Evolutionary conservation across 2,113 vertebrate species (phyloP), one percentile per base, ranked within the genome.

Genomic region (Brachypodius melanocephalos): DNA sequence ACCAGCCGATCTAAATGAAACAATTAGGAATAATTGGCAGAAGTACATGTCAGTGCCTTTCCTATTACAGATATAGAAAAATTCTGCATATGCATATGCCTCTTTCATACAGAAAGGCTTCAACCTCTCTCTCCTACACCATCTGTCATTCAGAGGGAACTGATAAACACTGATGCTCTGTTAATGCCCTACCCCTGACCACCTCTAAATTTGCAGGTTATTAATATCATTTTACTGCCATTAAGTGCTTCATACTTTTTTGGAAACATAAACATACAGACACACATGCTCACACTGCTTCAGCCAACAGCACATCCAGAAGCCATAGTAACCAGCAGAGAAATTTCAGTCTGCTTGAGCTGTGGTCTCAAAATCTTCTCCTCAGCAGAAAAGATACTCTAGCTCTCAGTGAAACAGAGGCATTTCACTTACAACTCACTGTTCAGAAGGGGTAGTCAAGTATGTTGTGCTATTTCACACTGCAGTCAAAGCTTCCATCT

Each of bases 251-350:
- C 0, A 1, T 32, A 13, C 25, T 29, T 67, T 78, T 85, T 31
- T 20, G 0, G 32, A 77, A 91, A 80, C 21, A 15, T 42, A 24
- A 72, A 51, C 34, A 15, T 29, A 61, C 2, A 43, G 29, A 73
- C 26, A 10, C 10, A 40, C 19, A 40, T 1, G 9, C 42, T 86
- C 4, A 69, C 63, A 14, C 5, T n/a, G n/a, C 42, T 67, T 43
- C 81, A 79, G 29, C 13, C 22, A 7, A 57, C 19, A 68, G 55
- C 17, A 38, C 4, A 1, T 66, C 26, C 57, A 88, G 93, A 79
- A 95, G 80, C 62, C 74, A 94, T 43, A 87, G 89, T 73, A 96
- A 93, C 82, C 40, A 63, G 62, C 65, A 89, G 42, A 77, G 57
- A 85, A 76, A 69, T 28, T 43, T 73, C 61, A n/a, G n/a, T 40